These are phyloP conservation scores for Cataglyphis cursor DNA, from an alignment of 2,888 invertebrate genomes.

Conservation along the genomic window DNA sequence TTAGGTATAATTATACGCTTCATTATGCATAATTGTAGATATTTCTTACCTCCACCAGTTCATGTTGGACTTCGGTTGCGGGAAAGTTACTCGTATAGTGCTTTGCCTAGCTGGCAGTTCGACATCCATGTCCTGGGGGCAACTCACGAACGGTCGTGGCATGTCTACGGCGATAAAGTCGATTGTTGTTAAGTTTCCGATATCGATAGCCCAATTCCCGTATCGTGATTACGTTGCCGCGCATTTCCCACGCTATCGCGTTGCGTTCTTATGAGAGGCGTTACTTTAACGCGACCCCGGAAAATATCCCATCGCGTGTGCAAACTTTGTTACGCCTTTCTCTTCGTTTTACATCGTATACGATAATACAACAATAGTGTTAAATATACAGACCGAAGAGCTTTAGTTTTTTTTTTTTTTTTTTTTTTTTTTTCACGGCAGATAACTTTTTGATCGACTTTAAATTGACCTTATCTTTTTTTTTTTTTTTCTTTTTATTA, in stretches of 20 bases:
- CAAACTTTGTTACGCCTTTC: neutral
- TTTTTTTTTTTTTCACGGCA: neutral
- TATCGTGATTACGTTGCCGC: constrained; percentile 25
- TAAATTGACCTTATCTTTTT: neutral
- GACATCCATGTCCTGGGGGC: constrained; percentile 89
- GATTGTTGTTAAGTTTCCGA: constrained; percentile 70
- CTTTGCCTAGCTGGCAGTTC: constrained; percentile 87
- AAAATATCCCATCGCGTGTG: constrained; percentile 14
- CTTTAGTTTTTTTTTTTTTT: neutral
- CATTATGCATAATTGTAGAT: neutral
- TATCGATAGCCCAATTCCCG: constrained; percentile 36
- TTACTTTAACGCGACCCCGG: neutral
- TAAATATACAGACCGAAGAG: neutral
- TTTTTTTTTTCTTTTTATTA: neutral
- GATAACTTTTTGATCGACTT: neutral
- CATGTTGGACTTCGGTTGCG: constrained; percentile 89
- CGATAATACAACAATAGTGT: neutral
- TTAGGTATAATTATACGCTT: too few relatives aligned
- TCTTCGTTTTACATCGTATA: neutral
- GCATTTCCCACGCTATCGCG: constrained; percentile 45
- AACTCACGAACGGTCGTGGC: constrained; percentile 89
- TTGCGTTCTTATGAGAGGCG: constrained; percentile 15
- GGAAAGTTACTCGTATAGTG: constrained; percentile 87
- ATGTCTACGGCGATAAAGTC: constrained; percentile 81
- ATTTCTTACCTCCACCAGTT: constrained; percentile 89